Evolutionary conservation across 2,113 vertebrate genomes (phyloP).

Genomic region (Plecotus auritus): DNA sequence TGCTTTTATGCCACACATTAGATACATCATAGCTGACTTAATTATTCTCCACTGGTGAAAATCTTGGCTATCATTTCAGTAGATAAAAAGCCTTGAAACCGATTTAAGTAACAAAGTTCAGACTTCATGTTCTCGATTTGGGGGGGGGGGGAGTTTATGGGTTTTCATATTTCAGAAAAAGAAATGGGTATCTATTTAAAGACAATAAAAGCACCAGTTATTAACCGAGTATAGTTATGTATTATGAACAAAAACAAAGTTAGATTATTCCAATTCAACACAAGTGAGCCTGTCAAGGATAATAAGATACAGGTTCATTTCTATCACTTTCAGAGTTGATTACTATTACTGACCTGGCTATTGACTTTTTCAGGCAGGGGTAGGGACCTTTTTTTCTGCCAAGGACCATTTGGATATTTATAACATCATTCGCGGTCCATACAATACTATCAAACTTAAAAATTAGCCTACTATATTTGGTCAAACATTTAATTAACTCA

Average conservation of each 20-base stretch:
- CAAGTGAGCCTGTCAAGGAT: neutral
- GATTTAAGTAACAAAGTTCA: neutral
- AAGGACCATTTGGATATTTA: no score
- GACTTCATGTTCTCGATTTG: neutral
- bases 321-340: neutral
- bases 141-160: neutral
- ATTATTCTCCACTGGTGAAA: neutral
- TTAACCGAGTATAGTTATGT: neutral
- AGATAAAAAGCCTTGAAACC: neutral
- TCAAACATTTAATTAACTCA: no score
- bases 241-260: neutral
- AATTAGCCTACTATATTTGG: no score
- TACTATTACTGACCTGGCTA: neutral
- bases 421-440: no score
- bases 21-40: neutral
- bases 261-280: neutral
- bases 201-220: neutral
- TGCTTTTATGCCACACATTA: neutral
- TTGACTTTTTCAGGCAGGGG: neutral
- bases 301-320: neutral
- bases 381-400: no score
- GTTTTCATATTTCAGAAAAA: slow-evolving; percentile 16
- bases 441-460: no score
- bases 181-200: neutral
- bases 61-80: neutral